Evolutionary conservation across 2,888 invertebrate species (phyloP).

Genomic region (Gymnosoma rotundatum): DNA sequence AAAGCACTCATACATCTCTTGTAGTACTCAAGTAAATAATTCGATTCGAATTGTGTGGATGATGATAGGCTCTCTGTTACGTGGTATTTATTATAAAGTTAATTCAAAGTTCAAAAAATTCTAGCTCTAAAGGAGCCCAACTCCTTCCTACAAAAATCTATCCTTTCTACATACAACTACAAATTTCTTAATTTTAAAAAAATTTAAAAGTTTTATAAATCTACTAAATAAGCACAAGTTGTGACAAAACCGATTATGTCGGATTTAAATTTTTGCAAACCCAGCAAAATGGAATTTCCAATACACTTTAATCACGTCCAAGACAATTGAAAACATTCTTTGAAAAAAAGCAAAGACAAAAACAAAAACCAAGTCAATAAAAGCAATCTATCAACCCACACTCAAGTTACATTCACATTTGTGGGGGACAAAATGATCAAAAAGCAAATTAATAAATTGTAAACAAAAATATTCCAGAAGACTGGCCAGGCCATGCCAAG

Average conservation of each 20-base stretch:
- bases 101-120: no score
- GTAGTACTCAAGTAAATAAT: no score
- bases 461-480: slow-evolving; percentile 28
- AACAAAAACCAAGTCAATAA: slow-evolving; percentile 10
- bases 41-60: no score
- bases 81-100: no score
- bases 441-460: slow-evolving; percentile 36
- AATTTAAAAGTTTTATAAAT: not conserved
- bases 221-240: not conserved
- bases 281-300: slow-evolving; percentile 33
- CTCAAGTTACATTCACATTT: slow-evolving; percentile 24
- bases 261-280: slow-evolving; percentile 13
- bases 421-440: slow-evolving; percentile 24
- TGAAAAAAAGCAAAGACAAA: slow-evolving; percentile 10
- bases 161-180: no score
- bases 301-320: not conserved
- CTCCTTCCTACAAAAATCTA: no score
- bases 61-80: no score
- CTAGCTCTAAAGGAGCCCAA: no score
- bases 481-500: slow-evolving; percentile 22
- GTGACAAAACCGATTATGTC: slow-evolving; percentile 34
- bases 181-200: not conserved
- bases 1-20: no score
- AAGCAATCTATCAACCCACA: slow-evolving; percentile 40
- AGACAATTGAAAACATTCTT: not conserved